A percentile compares a stretch with the other conserved stretches of the same genome.
Conservation (phyloP, 1,140 invertebrate genomes). For the Brachystomella parvula region DNA sequence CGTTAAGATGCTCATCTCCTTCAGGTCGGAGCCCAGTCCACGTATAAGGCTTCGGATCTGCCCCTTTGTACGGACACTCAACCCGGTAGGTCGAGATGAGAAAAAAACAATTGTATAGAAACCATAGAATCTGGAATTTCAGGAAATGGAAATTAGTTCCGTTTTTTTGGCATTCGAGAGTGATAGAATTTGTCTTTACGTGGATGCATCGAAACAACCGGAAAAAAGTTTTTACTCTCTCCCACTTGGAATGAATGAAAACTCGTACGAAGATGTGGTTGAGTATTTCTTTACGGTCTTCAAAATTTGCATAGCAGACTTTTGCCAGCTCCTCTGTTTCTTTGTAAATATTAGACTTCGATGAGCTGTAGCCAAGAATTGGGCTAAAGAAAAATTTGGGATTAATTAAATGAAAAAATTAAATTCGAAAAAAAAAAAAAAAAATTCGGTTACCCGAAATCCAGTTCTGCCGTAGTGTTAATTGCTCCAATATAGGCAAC, state of each 20-base stretch:
- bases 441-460: constrained; percentile 5
- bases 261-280: constrained; percentile 1
- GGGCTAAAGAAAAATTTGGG: constrained; percentile 3
- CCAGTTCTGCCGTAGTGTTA: constrained; percentile 7
- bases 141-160: background rate
- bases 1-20: constrained; percentile 4
- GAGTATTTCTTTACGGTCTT: background rate
- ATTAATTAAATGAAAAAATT: background rate
- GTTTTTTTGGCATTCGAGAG: background rate
- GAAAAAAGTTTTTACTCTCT: background rate
- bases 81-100: constrained; percentile 5
- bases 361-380: constrained; percentile 7
- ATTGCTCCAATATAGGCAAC: constrained; percentile 1
- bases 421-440: too few relatives aligned
- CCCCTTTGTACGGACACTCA: constrained; percentile 4
- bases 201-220: background rate
- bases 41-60: background rate
- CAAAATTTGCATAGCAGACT: constrained; percentile 11
- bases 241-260: constrained; percentile 8
- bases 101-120: constrained; percentile 9
- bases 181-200: background rate
- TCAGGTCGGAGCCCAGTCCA: constrained; percentile 7
- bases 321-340: constrained; percentile 14
- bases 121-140: constrained; percentile 13
- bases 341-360: constrained; percentile 3